Percentiles rank a stretch among this genome's conserved stretches.
phyloP scores from a whole-genome alignment of 2,113 vertebrate species.

The Hemichromis elongatus region DNA sequence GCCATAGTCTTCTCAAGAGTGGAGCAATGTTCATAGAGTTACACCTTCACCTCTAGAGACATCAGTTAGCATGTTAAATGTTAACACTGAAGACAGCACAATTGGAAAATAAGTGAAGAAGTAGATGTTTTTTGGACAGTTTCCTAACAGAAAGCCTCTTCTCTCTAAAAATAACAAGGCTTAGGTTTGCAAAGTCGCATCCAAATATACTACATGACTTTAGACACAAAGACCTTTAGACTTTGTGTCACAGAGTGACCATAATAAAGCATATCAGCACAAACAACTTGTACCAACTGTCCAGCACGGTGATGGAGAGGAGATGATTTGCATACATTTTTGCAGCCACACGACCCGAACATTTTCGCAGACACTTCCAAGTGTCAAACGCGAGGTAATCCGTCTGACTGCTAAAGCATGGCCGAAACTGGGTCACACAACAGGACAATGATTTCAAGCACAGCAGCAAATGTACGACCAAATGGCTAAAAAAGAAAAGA shows the following conservation, averaged over 20 bases:
- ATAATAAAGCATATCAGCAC: neutral
- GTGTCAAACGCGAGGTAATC: neutral
- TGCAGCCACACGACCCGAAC: neutral
- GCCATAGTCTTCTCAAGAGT: neutral
- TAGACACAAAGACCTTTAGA: neutral
- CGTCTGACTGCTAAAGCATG: neutral
- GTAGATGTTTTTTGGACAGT: neutral
- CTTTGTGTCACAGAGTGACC: fast-evolving
- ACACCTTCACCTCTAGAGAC: neutral
- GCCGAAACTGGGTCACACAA: neutral
- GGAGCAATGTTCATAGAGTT: neutral
- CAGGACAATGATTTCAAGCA: neutral
- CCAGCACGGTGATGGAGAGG: fast-evolving
- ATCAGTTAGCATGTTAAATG: neutral
- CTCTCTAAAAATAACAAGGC: neutral
- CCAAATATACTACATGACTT: neutral
- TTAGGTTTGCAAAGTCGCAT: fast-evolving
- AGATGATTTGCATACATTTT: neutral
- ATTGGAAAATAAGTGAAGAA: neutral
- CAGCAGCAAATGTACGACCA: neutral
- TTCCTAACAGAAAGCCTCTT: neutral
- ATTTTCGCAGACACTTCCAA: neutral
- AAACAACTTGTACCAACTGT: neutral
- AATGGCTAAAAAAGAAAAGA: neutral
- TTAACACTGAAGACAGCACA: neutral